Conservation (phyloP, 2,113 vertebrate genomes). For the Rhea americana region DNA sequence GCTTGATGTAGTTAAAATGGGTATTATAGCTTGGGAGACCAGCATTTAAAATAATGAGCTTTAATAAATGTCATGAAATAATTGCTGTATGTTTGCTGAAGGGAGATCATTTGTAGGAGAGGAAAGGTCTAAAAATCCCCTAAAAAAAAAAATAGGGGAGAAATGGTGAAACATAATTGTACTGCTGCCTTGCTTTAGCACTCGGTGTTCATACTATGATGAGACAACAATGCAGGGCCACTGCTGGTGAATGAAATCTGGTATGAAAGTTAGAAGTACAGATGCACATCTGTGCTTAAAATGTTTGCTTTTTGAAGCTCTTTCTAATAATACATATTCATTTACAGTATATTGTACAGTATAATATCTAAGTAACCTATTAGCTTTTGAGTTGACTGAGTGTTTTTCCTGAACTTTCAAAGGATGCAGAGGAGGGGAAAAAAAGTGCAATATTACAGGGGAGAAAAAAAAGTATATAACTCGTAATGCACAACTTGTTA, state of each 20-base stretch:
- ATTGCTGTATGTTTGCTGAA: background rate
- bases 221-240: background rate
- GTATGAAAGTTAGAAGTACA: background rate
- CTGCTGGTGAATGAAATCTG: background rate
- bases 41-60: background rate
- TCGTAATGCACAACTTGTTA: background rate
- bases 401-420: background rate
- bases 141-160: too few relatives aligned
- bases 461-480: rapidly evolving
- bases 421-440: background rate
- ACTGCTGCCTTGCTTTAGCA: background rate
- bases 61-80: background rate
- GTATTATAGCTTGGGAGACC: background rate
- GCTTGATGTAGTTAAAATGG: background rate
- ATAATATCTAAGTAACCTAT: background rate
- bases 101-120: background rate
- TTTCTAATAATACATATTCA: background rate
- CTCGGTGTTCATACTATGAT: rapidly evolving
- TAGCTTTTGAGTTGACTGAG: background rate
- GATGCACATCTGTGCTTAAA: background rate
- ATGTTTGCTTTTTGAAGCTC: background rate
- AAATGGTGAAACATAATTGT: background rate
- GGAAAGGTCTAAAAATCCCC: too few relatives aligned
- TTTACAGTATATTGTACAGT: background rate
- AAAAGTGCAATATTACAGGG: background rate